Evolutionary conservation across 2,797 vertebrate species (phyloP).

Genomic region (Mus minutoides): DNA sequence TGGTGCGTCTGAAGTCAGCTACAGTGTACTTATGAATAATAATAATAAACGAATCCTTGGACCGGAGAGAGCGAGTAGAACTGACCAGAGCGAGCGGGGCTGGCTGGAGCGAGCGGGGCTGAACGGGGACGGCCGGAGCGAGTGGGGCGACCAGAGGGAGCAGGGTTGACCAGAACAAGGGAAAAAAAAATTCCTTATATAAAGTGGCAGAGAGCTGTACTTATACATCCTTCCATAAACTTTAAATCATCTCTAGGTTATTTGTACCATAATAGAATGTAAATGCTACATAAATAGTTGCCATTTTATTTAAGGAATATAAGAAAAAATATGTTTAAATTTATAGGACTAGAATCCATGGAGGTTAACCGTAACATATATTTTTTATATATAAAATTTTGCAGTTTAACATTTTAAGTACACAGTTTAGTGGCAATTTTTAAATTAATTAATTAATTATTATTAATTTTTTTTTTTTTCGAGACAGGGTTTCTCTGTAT

Average conservation of each 20-base stretch:
- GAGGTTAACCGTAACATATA: not conserved
- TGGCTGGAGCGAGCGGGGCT: too few species aligned
- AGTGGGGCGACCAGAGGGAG: too few species aligned
- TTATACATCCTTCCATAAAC: not conserved
- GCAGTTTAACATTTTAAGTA: not conserved
- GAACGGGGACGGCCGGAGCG: too few species aligned
- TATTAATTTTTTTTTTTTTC: too few species aligned
- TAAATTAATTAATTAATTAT: not conserved
- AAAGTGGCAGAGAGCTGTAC: not conserved
- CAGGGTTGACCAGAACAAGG: too few species aligned
- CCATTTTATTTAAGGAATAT: not conserved
- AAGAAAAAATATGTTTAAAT: not conserved
- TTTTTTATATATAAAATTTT: not conserved
- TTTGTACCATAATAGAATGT: not conserved
- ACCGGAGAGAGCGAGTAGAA: too few species aligned
- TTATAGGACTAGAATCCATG: not conserved
- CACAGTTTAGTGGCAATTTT: not conserved
- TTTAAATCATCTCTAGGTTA: not conserved
- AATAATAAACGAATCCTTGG: too few species aligned
- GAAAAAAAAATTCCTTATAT: too few species aligned
- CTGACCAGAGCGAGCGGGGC: too few species aligned
- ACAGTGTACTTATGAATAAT: too few species aligned
- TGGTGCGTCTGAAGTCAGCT: too few species aligned
- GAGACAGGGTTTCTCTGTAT: too few species aligned
- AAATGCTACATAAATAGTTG: not conserved